Base-by-base conservation (phyloP, 2,888 invertebrate species). In the Andricus quercusramuli region DNA sequence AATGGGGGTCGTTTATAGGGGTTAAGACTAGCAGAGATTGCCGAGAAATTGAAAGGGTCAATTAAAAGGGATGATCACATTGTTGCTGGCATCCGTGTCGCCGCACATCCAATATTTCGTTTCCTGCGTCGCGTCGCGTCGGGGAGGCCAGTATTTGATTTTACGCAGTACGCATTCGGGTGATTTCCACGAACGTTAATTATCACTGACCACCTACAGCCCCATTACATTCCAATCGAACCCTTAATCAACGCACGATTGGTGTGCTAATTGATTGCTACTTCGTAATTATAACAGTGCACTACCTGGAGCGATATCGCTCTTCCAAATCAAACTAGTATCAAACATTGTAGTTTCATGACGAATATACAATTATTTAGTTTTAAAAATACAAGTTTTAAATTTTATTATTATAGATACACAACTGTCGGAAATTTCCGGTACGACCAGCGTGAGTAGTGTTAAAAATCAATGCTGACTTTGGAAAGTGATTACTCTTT, bases 181-280 rank as follows among this genome's bases (percentile, higher is more conserved):
- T 87, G 89, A 88, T 89, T 91, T 90, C 91, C 89, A 90, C 91
- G 88, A 90, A 90, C 91, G 91, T 91, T 92, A 92, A 92, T 92
- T 91, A 92, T 92, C 91, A 90, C 88, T 92, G 92, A 91, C 92
- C 92, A 92, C 89, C 91, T 91, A 89, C 90, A 90, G 90, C 88
- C 92, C 90, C 91, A 92, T 92, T 92, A 92, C 92, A 91, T 91
- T 92, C 90, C 92, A 92, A 92, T 92, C 91, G 91, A 90, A 89
- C 92, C 91, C 90, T 92, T 91, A 92, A 92, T 92, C 91, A 92
- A 92, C 90, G 92, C 91, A 92, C 91, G 92, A 92, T 92, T 92
- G 92, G 90, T 92, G 90, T 90, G 89, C 90, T 92, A 92, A 92
- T 92, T 92, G 92, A 92, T 92, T 92, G 92, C 92, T 91, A 91